Conservation (phyloP, 92 coral and sea anemone genomes). For the Phymanthus crucifer region DNA sequence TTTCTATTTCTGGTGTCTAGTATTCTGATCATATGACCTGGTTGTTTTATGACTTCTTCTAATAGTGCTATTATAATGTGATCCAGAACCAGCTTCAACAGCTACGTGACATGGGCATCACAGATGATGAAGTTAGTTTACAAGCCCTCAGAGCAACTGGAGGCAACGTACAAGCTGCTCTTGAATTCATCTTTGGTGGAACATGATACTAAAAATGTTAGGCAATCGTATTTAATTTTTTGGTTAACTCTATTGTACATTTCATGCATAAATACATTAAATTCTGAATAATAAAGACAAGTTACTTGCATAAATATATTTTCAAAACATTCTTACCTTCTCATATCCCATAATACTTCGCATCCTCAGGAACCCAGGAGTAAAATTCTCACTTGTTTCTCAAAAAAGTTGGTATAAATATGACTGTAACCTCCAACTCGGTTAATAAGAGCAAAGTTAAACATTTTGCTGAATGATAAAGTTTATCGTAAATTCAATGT, state of each 20-base stretch:
- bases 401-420: too few species aligned
- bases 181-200: constrained; percentile 86
- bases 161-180: constrained; percentile 93
- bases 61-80: neutral
- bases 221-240: neutral
- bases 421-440: too few species aligned
- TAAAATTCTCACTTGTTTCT: too few species aligned
- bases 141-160: constrained; percentile 84
- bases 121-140: constrained; percentile 89
- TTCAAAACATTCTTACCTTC: too few species aligned
- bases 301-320: too few species aligned
- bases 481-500: too few species aligned
- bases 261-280: neutral
- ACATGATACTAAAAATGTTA: neutral
- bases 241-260: neutral
- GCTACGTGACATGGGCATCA: constrained; percentile 93
- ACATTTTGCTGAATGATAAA: too few species aligned
- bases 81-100: constrained; percentile 88
- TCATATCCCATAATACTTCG: too few species aligned
- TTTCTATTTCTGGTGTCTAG: too few species aligned
- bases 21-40: too few species aligned
- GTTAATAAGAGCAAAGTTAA: too few species aligned
- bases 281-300: neutral
- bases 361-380: too few species aligned
- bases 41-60: neutral